A percentile compares a stretch with the other conserved stretches of the same genome.
These are phyloP conservation scores for Remorina albescens DNA, from an alignment of 2,797 vertebrate species.

Conservation along the genomic window DNA sequence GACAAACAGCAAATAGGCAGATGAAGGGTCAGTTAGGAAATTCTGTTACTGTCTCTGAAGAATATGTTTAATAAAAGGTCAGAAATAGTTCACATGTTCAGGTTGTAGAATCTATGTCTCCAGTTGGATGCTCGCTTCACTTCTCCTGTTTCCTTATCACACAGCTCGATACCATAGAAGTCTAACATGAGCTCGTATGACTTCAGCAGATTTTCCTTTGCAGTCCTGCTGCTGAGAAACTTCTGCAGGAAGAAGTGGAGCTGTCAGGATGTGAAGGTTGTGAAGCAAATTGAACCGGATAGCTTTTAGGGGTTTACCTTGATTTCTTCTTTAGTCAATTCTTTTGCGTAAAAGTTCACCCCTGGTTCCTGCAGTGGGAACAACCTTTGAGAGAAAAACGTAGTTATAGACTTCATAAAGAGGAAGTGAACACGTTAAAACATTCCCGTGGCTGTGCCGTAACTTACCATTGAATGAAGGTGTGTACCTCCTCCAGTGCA, in stretches of 20 bases:
- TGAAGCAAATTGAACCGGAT: fast-evolving
- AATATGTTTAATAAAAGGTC: neutral
- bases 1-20: neutral
- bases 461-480: slow-evolving; percentile 94
- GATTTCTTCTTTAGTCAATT: slow-evolving; percentile 87
- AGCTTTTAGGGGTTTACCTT: slow-evolving; percentile 76
- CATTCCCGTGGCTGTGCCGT: neutral
- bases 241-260: slow-evolving; percentile 67
- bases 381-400: slow-evolving; percentile 82
- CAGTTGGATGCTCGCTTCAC: slow-evolving; percentile 85
- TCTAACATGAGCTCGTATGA: slow-evolving; percentile 94
- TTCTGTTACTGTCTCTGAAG: neutral
- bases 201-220: slow-evolving; percentile 80
- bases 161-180: slow-evolving; percentile 91
- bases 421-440: neutral
- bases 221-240: slow-evolving; percentile 74
- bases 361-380: slow-evolving; percentile 94
- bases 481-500: slow-evolving; percentile 88
- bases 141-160: slow-evolving; percentile 75
- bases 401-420: neutral
- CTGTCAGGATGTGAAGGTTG: slow-evolving; percentile 8
- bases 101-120: slow-evolving; percentile 85
- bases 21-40: fast-evolving
- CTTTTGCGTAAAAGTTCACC: slow-evolving; percentile 86
- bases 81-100: slow-evolving; percentile 84